Base-by-base conservation (phyloP, 2,113 vertebrate species). In the Malaclemys terrapin region DNA sequence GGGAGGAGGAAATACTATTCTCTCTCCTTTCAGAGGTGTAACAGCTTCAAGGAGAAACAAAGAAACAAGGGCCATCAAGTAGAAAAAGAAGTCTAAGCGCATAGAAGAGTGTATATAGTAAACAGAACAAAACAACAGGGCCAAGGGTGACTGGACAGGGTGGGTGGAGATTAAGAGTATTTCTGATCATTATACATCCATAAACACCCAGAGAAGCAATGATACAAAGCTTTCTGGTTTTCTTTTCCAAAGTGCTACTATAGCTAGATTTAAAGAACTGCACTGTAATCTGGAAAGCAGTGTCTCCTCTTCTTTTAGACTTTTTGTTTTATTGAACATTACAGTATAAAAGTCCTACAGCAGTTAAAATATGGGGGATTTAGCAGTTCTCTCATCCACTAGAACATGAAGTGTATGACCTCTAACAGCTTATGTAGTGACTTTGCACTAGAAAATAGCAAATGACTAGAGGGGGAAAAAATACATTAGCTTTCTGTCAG, bases 401-500 rank as follows among this genome's bases (percentile, higher is more conserved):
- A 56, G 89, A 89, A 56, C 57, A 79, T 1, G 22, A 91, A 19
- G 5, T 45, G 53, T 5, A 4, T 78, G 78, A 86, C 49, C 13
- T 53, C 49, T 88, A 85, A 88, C 54, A 87, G 12, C 24, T 56
- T 65, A 29, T 20, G 49, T 80, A 82, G 17, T 87, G 87, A 87
- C 29, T 90, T 90, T 65, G n/a, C 25, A 79, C 24, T 85, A 42
- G 47, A 82, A 93, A 94, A 96, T 80, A 94, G 53, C 59, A 92
- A 95, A 83, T 72, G 8, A 95, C 81, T 72, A 83, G 56, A 91
- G 11, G 17, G 20, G 94, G 88, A 52, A 87, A 87, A 85, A 85
- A 91, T 12, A 49, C 35, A 93, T 93, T 93, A 83, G 31, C n/a
- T 87, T 95, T 89, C 91, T 94, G 84, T 80, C 93, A 94, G 89